Evolutionary conservation across 2,113 vertebrate genomes (phyloP), one percentile per base, ranked within the genome.

Genomic region (Stegastes partitus): DNA sequence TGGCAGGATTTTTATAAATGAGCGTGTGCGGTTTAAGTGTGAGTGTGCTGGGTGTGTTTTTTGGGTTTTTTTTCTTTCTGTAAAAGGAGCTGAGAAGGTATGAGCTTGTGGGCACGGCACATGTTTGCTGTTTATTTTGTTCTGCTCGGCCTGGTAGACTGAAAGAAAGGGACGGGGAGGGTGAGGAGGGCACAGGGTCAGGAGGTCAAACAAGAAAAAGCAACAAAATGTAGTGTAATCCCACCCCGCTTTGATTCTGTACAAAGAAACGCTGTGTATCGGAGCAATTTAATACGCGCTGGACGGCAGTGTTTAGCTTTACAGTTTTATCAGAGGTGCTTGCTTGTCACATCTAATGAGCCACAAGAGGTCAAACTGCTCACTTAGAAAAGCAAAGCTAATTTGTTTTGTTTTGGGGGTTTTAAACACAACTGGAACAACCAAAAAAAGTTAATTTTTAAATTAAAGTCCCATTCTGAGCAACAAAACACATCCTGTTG

Each of bases 91-190:
- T 67, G 68, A 31, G 50, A 83, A 64, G 49, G 70, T 79, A 56
- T 42, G 23, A 61, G 70, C 53, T 59, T 19, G 74, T 74, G 68
- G 87, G 64, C 74, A 67, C 50, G 68, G 77, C 31, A 65, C 62
- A 39, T 50, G 68, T 86, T 62, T 83, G 79, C 69, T 92, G 86
- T 91, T 90, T 84, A 65, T 87, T 84, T 89, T 77, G 81, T 86
- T 87, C 67, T 81, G 76, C 74, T 86, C 61, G 68, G 89, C 72
- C 84, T 65, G 57, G 50, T 76, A 61, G 74, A 79, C 23, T 81
- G 54, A 19, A 18, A n/a, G n/a, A n/a, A n/a, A n/a, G n/a, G 6
- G 9, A 16, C 3, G 18, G 2, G n/a, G 14, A 14, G 1, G 10
- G 3, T 2, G 14, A 11, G 45, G 58, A 45, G 77, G 74, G 26